Conservation (phyloP, 2,113 vertebrate genomes). For the Passer domesticus region DNA sequence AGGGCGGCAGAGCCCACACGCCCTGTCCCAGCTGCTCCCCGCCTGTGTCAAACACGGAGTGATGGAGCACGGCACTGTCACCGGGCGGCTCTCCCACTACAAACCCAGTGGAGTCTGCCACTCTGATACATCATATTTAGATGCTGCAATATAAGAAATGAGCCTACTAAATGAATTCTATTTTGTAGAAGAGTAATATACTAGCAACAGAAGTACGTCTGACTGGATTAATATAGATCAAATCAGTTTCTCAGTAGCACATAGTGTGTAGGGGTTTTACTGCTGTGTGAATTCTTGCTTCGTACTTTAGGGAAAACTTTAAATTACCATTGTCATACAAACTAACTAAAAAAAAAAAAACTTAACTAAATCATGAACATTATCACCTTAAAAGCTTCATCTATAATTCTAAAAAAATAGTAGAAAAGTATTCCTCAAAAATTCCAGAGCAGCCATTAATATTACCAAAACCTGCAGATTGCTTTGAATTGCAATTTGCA, state of each 20-base stretch:
- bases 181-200: background rate
- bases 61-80: background rate
- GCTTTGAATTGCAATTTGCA: background rate
- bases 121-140: background rate
- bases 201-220: background rate
- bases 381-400: background rate
- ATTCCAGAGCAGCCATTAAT: background rate
- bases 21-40: background rate
- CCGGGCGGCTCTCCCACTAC: background rate
- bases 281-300: background rate
- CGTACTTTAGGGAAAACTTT: background rate
- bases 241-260: background rate
- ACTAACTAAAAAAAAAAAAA: background rate
- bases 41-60: background rate
- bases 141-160: background rate
- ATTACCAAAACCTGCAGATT: background rate
- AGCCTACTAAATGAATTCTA: background rate
- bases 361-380: background rate
- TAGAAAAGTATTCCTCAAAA: background rate
- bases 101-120: background rate
- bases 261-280: background rate
- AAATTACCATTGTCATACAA: background rate
- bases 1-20: constrained; percentile 30
- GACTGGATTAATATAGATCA: background rate
- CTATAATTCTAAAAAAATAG: background rate